phyloP scores from a whole-genome alignment of 2,888 invertebrate genomes.

The Apoderus coryli region DNA sequence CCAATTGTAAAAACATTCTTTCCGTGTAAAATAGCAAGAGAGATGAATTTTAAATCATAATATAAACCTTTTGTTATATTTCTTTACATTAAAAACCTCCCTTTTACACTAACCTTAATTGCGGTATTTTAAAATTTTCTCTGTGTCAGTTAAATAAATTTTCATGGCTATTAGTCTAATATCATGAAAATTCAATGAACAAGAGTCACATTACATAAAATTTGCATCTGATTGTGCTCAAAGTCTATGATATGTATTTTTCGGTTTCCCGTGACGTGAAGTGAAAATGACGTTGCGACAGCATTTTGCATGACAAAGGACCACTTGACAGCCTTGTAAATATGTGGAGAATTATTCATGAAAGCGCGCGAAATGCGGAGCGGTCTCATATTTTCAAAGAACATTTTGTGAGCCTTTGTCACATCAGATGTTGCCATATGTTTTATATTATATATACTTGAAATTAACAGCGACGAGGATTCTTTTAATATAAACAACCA shows the following conservation, averaged over 20 bases:
- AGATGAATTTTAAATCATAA: no score
- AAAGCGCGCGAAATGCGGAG: conserved; percentile 32
- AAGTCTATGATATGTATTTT: conserved; percentile 25
- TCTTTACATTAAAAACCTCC: no score
- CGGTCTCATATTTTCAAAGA: conserved; percentile 32
- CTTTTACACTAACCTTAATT: not conserved
- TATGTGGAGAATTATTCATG: conserved; percentile 38
- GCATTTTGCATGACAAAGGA: conserved; percentile 37
- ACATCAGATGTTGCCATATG: no score
- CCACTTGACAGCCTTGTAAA: conserved; percentile 36
- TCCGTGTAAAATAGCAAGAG: no score
- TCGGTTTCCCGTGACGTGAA: conserved; percentile 30
- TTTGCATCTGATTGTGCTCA: conserved; percentile 24
- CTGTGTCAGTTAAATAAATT: no score
- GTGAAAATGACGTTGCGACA: conserved; percentile 36
- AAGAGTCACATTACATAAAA: conserved; percentile 19
- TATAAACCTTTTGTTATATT: no score
- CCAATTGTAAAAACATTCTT: no score
- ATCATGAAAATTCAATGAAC: conserved; percentile 23
- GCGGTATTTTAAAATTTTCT: conserved; percentile 2
- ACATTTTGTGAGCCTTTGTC: no score
- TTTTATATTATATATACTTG: no score
- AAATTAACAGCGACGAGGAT: no score
- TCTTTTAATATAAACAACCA: no score
- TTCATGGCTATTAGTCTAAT: conserved; percentile 21